A percentile compares a stretch with the other conserved stretches of the same genome.
Conservation (phyloP, 2,888 invertebrate genomes). For the Ormyrus pomaceus region DNA sequence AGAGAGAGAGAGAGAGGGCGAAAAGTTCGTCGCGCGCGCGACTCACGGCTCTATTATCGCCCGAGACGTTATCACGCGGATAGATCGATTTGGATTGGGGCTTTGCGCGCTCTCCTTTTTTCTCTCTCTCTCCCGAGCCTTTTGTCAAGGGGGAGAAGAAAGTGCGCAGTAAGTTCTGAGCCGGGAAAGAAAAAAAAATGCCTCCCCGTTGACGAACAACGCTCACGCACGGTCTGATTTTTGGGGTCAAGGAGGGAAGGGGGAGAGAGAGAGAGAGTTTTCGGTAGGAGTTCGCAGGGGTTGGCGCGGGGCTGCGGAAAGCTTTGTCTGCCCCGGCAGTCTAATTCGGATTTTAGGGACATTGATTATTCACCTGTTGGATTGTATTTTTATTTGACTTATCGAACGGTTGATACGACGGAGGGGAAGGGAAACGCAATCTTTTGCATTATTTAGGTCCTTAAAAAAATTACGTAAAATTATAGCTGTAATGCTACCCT, state of each 20-base stretch:
- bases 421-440: not conserved
- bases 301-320: conserved; percentile 13
- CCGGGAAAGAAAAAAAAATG: conserved; percentile 37
- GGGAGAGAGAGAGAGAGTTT: no score
- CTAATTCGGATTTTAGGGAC: conserved; percentile 44
- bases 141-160: conserved; percentile 2
- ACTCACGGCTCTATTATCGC: conserved; percentile 39
- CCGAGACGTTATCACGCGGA: conserved; percentile 21
- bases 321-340: conserved; percentile 36
- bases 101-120: not conserved
- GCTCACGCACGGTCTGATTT: conserved; percentile 14
- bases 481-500: no score
- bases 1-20: not conserved
- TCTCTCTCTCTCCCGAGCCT: conserved; percentile 14
- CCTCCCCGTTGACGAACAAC: conserved; percentile 16
- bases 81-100: conserved; percentile 49
- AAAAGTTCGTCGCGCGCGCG: conserved; percentile 25
- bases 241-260: conserved; percentile 5
- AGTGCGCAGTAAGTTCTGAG: conserved; percentile 41
- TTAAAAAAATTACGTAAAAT: no score
- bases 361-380: conserved; percentile 53
- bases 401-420: not conserved
- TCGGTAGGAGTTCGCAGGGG: not conserved
- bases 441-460: not conserved
- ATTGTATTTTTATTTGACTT: conserved; percentile 42